Conservation (phyloP, 1,140 invertebrate species). For the Acyrthosiphon pisum region DNA sequence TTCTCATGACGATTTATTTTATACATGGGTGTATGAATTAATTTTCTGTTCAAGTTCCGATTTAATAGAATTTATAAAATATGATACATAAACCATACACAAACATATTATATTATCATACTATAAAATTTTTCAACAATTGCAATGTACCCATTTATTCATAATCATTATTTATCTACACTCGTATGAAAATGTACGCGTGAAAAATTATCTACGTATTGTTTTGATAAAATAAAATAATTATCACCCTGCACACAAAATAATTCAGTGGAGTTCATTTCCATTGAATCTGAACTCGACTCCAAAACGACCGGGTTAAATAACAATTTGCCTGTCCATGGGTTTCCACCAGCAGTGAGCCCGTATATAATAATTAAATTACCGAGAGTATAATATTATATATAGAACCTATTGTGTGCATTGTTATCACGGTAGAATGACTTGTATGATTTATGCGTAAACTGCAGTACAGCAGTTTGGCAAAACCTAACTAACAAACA, state of each 20-base stretch:
- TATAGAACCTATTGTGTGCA: slow-evolving; percentile 30
- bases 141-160: background rate
- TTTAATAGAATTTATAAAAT: background rate
- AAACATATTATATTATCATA: background rate
- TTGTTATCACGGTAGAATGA: slow-evolving; percentile 30
- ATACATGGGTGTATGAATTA: background rate
- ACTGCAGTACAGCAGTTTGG: background rate
- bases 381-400: slow-evolving; percentile 33
- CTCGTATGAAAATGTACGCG: background rate
- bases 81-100: background rate
- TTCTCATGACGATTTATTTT: background rate
- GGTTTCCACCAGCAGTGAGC: background rate
- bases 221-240: slow-evolving; percentile 3
- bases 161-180: background rate
- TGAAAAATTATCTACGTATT: slow-evolving; percentile 9
- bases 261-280: slow-evolving; percentile 12
- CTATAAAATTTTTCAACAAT: background rate
- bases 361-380: slow-evolving; percentile 32
- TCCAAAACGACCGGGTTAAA: slow-evolving; percentile 38
- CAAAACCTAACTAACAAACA: background rate
- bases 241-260: background rate
- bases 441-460: background rate
- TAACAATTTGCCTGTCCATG: slow-evolving; percentile 32
- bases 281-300: background rate
- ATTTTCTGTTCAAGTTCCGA: background rate